These are phyloP conservation scores for Morelia viridis DNA, from an alignment of 2,797 vertebrate species.

Conservation along the genomic window DNA sequence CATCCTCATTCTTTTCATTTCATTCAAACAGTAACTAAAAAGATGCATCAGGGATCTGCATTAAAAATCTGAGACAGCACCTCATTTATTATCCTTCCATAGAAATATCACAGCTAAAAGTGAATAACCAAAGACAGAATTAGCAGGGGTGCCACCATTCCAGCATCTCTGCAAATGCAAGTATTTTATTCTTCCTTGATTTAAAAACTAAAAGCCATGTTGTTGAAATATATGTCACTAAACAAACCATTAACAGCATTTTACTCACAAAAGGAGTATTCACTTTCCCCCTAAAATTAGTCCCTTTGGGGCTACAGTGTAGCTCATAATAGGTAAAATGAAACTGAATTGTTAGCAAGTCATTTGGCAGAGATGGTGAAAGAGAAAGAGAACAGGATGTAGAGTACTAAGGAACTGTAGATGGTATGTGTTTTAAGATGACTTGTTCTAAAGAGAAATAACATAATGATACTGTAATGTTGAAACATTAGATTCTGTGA, in stretches of 20 bases:
- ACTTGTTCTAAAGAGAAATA: neutral
- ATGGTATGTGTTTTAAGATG: neutral
- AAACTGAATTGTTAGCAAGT: slow-evolving; percentile 51
- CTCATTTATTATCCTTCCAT: slow-evolving; percentile 50
- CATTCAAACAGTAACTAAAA: slow-evolving; percentile 52
- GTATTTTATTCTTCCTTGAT: slow-evolving; percentile 50
- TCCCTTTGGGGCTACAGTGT: slow-evolving; percentile 31
- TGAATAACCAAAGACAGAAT: slow-evolving; percentile 56
- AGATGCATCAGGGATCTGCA: slow-evolving; percentile 48
- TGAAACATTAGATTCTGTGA: neutral
- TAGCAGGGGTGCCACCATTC: slow-evolving; percentile 60
- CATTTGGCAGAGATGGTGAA: slow-evolving; percentile 44
- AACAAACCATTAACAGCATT: slow-evolving; percentile 56
- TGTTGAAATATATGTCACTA: slow-evolving; percentile 61
- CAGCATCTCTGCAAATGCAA: slow-evolving; percentile 57
- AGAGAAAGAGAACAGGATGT: slow-evolving; percentile 37
- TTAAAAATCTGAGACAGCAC: slow-evolving; percentile 62
- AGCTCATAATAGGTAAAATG: slow-evolving; percentile 58
- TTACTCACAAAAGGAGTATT: slow-evolving; percentile 47
- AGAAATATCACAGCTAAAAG: slow-evolving; percentile 55
- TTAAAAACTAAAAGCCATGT: slow-evolving; percentile 53
- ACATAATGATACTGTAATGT: neutral
- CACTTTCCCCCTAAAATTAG: slow-evolving; percentile 43
- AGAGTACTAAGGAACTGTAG: slow-evolving; percentile 48
- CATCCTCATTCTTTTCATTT: slow-evolving; percentile 30